Evolutionary conservation across 2,113 vertebrate genomes (phyloP).

Genomic region (Chaenogobius annularis): DNA sequence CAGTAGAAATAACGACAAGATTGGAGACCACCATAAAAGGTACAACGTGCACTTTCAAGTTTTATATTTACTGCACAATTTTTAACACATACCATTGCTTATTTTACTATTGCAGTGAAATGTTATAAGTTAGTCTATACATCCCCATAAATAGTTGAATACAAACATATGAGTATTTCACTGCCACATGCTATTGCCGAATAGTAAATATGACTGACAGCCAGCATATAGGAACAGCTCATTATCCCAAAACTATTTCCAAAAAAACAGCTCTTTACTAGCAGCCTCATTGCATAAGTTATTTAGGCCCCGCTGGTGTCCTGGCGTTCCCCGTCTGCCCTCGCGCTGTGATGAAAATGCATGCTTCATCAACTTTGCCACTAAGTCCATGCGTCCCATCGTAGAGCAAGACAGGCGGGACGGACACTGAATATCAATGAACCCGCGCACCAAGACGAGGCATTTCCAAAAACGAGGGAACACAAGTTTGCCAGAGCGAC

Average conservation of each 20-base stretch:
- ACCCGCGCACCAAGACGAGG: constrained; percentile 20
- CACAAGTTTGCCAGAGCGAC: constrained; percentile 24
- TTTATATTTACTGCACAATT: too few species aligned
- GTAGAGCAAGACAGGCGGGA: constrained; percentile 38
- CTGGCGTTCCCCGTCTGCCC: constrained; percentile 18
- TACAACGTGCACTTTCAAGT: too few species aligned
- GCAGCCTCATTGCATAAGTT: constrained; percentile 16
- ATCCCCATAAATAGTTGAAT: background rate
- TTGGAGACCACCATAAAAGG: too few species aligned
- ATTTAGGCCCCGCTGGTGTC: constrained; percentile 13
- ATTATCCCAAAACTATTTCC: background rate
- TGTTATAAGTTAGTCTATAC: background rate
- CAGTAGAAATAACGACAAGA: too few species aligned
- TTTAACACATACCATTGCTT: background rate
- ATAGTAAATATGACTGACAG: background rate
- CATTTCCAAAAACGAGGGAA: constrained; percentile 21
- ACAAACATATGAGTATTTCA: background rate
- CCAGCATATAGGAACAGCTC: background rate
- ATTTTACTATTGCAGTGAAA: background rate
- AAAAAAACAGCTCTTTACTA: constrained; percentile 8
- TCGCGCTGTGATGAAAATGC: constrained; percentile 54
- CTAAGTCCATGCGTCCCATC: constrained; percentile 65
- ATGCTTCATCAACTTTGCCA: constrained; percentile 70
- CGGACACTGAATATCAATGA: constrained; percentile 55
- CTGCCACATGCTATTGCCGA: background rate